phyloP scores from a whole-genome alignment of 2,888 invertebrate species.

The Meteorus colon region DNA sequence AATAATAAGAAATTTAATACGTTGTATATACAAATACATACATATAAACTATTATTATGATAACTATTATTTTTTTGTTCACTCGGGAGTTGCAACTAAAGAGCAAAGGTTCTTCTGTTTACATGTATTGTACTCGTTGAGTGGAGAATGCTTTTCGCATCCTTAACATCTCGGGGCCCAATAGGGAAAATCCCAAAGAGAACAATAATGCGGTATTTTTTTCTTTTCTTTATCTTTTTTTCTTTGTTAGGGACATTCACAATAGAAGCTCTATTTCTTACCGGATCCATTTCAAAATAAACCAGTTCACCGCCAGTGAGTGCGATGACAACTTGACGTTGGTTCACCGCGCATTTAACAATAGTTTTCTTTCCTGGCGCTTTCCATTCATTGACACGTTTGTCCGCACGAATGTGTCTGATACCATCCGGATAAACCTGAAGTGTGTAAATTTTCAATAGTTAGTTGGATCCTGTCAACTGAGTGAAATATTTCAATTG shows the following conservation, averaged over 20 bases:
- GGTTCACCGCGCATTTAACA: constrained; percentile 98
- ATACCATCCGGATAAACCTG: constrained; percentile 98
- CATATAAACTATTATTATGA: constrained; percentile 1
- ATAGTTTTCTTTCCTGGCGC: constrained; percentile 98
- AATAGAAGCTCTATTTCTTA: constrained; percentile 75
- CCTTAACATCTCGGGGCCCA: constrained; percentile 64
- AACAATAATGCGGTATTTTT: constrained; percentile 65
- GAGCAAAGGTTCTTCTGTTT: constrained; percentile 45
- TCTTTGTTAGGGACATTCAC: constrained; percentile 29
- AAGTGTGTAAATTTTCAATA: constrained; percentile 43
- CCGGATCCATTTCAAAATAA: constrained; percentile 99
- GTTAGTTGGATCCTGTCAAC: constrained; percentile 6
- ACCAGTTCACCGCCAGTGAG: constrained; percentile 97
- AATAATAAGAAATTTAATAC: constrained; percentile 24
- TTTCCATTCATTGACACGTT: constrained; percentile 99
- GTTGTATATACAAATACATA: constrained; percentile 16
- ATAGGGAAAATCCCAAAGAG: constrained; percentile 57
- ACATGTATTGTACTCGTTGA: constrained; percentile 42
- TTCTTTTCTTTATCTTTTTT: constrained; percentile 30
- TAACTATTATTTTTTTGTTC: constrained; percentile 42
- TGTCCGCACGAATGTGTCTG: constrained; percentile 97
- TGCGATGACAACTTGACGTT: constrained; percentile 98
- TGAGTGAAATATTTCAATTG: background rate
- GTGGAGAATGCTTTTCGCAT: constrained; percentile 62
- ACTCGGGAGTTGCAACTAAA: constrained; percentile 39